A percentile compares a stretch with the other conserved stretches of the same genome.
These are phyloP conservation scores for Antennarius maculatus DNA, from an alignment of 2,797 vertebrate species.

Conservation along the genomic window DNA sequence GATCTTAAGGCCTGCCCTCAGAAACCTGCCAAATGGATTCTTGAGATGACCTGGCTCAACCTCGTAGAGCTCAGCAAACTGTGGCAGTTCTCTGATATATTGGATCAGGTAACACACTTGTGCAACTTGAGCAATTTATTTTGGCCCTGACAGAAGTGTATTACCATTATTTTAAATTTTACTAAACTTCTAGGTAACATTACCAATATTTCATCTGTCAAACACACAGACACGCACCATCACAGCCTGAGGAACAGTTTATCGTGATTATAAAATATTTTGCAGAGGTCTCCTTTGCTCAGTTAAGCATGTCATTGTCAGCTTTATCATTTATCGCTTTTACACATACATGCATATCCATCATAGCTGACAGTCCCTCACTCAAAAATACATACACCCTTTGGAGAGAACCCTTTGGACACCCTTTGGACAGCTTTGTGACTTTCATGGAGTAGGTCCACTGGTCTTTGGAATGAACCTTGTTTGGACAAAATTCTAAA, in stretches of 20 bases:
- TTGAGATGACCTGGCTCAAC: slow-evolving; percentile 97
- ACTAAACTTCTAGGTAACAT: slow-evolving; percentile 16
- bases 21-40: slow-evolving; percentile 95
- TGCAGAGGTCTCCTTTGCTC: slow-evolving; percentile 55
- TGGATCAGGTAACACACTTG: slow-evolving; percentile 83
- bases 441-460: slow-evolving; percentile 55
- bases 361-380: slow-evolving; percentile 35
- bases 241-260: slow-evolving; percentile 24
- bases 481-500: slow-evolving; percentile 67
- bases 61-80: slow-evolving; percentile 95
- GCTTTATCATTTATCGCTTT: slow-evolving; percentile 50
- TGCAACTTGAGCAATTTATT: slow-evolving; percentile 10
- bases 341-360: slow-evolving; percentile 30
- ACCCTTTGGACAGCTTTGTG: slow-evolving; percentile 65
- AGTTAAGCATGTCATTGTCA: slow-evolving; percentile 71
- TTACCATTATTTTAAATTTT: slow-evolving; percentile 33
- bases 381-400: slow-evolving; percentile 32
- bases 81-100: slow-evolving; percentile 91
- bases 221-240: slow-evolving; percentile 4
- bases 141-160: slow-evolving; percentile 19
- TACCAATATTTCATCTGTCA: slow-evolving; percentile 26
- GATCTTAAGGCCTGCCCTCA: slow-evolving; percentile 93
- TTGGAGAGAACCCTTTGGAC: no score
- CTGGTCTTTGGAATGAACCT: slow-evolving; percentile 74
- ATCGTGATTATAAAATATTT: slow-evolving; percentile 65